Conservation (phyloP, 1,140 invertebrate genomes). For the Colletes gigas region DNA sequence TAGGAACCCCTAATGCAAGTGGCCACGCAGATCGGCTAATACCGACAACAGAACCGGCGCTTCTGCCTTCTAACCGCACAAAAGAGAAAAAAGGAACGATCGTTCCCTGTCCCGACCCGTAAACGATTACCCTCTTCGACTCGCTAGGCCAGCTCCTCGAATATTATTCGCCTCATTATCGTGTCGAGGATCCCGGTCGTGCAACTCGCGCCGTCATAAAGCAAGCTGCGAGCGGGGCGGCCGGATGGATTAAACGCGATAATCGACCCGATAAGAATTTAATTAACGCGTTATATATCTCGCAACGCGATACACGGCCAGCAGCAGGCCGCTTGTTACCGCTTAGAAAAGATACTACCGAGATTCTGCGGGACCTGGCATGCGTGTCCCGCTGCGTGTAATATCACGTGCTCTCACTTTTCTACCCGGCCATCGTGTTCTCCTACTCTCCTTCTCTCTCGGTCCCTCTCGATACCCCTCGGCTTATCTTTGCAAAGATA, state of each 20-base stretch:
- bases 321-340: conserved; percentile 16
- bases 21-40: background rate
- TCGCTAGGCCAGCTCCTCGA: background rate
- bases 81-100: background rate
- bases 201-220: conserved; percentile 49
- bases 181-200: conserved; percentile 7
- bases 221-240: conserved; percentile 23
- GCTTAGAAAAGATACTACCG: conserved; percentile 53
- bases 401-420: conserved; percentile 46
- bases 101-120: background rate
- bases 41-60: background rate
- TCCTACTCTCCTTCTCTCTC: background rate
- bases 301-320: conserved; percentile 30
- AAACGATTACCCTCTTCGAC: conserved; percentile 1
- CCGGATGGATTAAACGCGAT: conserved; percentile 55
- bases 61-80: background rate
- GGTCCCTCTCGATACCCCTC: background rate
- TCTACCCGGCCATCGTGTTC: conserved; percentile 6
- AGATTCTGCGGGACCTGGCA: conserved; percentile 36
- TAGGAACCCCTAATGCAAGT: background rate
- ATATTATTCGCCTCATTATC: conserved; percentile 24
- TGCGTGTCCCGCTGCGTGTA: conserved; percentile 46
- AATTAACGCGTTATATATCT: conserved; percentile 65
- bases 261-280: conserved; percentile 65
- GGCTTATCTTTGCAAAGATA: conserved; percentile 57